Conservation (phyloP, 2,888 invertebrate genomes). For the Anoplius nigerrimus region DNA sequence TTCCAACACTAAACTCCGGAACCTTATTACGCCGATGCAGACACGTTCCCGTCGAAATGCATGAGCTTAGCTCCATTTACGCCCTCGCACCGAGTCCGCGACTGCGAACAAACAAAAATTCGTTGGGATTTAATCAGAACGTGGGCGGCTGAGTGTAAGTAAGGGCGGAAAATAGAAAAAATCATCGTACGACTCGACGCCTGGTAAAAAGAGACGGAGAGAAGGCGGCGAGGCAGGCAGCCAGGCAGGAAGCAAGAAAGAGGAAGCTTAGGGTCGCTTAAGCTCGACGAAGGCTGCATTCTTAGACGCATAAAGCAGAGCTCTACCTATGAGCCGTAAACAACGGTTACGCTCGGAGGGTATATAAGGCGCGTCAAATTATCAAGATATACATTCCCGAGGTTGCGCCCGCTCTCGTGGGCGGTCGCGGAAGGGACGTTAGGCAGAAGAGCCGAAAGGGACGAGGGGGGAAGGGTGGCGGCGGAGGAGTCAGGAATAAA, state of each 20-base stretch:
- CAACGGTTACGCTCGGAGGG: slow-evolving; percentile 61
- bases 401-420: slow-evolving; percentile 32
- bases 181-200: not conserved
- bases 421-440: slow-evolving; percentile 18
- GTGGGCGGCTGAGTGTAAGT: not conserved
- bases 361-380: slow-evolving; percentile 67
- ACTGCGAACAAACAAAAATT: not conserved
- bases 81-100: no score
- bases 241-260: slow-evolving; percentile 11
- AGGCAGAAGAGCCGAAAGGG: slow-evolving; percentile 16
- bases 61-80: no score
- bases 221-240: slow-evolving; percentile 5
- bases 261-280: not conserved
- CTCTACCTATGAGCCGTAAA: slow-evolving; percentile 65
- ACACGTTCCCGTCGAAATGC: no score
- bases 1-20: no score
- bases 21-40: no score
- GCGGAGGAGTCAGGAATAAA: not conserved
- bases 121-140: not conserved
- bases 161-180: slow-evolving; percentile 1
- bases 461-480: slow-evolving; percentile 17
- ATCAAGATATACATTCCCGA: slow-evolving; percentile 64
- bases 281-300: slow-evolving; percentile 51
- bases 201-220: slow-evolving; percentile 2
- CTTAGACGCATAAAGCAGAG: slow-evolving; percentile 48